phyloP scores from a whole-genome alignment of 2,888 invertebrate species.

The Acleris holmiana region DNA sequence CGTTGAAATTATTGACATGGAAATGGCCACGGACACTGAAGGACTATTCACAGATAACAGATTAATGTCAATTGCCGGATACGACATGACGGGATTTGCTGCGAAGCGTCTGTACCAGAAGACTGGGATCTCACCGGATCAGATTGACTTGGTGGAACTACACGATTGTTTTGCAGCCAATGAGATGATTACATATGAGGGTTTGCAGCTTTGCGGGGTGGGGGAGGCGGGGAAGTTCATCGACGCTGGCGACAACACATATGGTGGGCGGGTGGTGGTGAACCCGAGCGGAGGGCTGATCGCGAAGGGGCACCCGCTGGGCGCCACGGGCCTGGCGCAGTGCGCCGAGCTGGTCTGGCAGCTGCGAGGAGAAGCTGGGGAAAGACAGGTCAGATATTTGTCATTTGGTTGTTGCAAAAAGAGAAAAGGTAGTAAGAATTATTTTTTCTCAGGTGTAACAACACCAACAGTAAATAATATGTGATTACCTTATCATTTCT shows the following conservation, averaged over 20 bases:
- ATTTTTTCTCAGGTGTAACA: too few relatives aligned
- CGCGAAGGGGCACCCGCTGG: slow-evolving; percentile 98
- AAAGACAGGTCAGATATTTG: slow-evolving; percentile 85
- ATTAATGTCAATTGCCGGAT: slow-evolving; percentile 91
- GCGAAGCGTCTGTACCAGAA: slow-evolving; percentile 90
- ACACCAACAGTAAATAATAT: too few relatives aligned
- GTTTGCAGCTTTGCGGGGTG: slow-evolving; percentile 94
- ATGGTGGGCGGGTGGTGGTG: slow-evolving; percentile 97
- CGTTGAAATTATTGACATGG: slow-evolving; percentile 98
- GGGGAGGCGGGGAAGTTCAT: slow-evolving; percentile 96
- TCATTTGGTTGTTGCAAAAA: too few relatives aligned
- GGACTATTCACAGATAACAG: slow-evolving; percentile 93
- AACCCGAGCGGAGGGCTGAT: slow-evolving; percentile 99
- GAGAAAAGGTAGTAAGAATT: too few relatives aligned
- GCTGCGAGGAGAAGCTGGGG: slow-evolving; percentile 90
- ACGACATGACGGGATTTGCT: slow-evolving; percentile 96
- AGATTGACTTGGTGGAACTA: slow-evolving; percentile 97
- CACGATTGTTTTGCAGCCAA: slow-evolving; percentile 99
- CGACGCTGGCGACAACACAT: slow-evolving; percentile 97
- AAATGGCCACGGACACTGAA: slow-evolving; percentile 96
- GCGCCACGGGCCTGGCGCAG: slow-evolving; percentile 96
- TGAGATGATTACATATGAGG: slow-evolving; percentile 98
- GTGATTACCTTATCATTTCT: too few relatives aligned
- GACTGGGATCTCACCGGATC: slow-evolving; percentile 89
- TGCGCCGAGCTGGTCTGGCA: slow-evolving; percentile 95